A percentile compares a stretch with the other conserved stretches of the same genome.
Conservation (phyloP, 2,888 invertebrate species). For the Lithodes maja region DNA sequence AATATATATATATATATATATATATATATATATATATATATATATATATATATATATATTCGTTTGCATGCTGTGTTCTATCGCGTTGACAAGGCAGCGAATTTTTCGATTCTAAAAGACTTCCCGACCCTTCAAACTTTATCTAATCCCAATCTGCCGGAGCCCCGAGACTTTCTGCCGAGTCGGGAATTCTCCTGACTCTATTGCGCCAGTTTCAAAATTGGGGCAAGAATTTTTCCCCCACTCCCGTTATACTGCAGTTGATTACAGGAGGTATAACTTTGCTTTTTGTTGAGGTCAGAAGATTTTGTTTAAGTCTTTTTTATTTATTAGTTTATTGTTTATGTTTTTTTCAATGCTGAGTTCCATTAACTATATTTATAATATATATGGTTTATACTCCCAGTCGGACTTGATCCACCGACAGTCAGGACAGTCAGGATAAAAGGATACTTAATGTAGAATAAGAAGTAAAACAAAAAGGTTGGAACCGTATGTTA, state of each 20-base stretch:
- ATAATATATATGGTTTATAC: too few species aligned
- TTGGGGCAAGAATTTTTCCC: not conserved
- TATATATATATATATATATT: conserved; percentile 16
- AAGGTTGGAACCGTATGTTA: too few species aligned
- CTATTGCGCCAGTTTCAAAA: not conserved
- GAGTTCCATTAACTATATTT: not conserved
- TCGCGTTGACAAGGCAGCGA: not conserved
- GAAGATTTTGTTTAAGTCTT: not conserved
- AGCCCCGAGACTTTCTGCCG: not conserved
- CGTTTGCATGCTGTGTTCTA: not conserved
- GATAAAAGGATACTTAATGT: too few species aligned
- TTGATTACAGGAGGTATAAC: too few species aligned
- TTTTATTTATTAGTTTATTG: not conserved
- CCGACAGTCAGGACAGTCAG: too few species aligned
- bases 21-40: not conserved
- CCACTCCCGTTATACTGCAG: not conserved
- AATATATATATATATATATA: not conserved
- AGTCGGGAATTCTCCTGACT: not conserved
- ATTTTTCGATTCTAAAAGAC: not conserved
- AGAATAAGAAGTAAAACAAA: too few species aligned
- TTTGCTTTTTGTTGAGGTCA: not conserved
- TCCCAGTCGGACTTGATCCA: too few species aligned
- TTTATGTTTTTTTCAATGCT: not conserved
- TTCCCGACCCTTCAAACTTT: not conserved
- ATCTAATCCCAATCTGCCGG: not conserved